Conservation (phyloP, 1,140 invertebrate genomes). For the Oryctes rhinoceros region DNA sequence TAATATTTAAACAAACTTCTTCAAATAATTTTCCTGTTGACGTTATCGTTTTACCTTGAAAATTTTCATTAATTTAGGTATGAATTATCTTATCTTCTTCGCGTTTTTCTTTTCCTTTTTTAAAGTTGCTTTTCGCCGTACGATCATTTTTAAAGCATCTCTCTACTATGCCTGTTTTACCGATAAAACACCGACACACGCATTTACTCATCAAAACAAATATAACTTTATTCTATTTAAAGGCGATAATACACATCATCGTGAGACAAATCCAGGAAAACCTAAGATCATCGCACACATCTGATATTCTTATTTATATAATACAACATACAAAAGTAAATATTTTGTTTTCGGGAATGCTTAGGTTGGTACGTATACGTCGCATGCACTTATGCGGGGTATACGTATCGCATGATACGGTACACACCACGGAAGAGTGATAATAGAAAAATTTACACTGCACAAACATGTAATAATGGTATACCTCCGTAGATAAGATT, state of each 20-base stretch:
- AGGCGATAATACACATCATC: background rate
- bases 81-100: too few relatives aligned
- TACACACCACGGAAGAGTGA: background rate
- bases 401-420: background rate
- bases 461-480: background rate
- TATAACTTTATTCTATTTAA: background rate
- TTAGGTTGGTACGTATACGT: background rate
- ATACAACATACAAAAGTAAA: background rate
- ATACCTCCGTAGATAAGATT: background rate
- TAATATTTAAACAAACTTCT: too few relatives aligned
- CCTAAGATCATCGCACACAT: too few relatives aligned
- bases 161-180: background rate
- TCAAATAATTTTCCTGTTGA: too few relatives aligned
- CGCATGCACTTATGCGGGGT: background rate
- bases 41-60: too few relatives aligned
- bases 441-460: background rate
- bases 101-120: too few relatives aligned
- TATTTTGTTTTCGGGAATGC: constrained; percentile 13
- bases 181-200: background rate
- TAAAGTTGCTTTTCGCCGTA: too few relatives aligned
- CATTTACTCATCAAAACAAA: constrained; percentile 6
- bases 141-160: background rate
- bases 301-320: background rate
- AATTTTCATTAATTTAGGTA: too few relatives aligned
- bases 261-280: too few relatives aligned